A percentile compares a stretch with the other conserved stretches of the same genome.
Conservation (phyloP, 2,113 vertebrate species). For the Scophthalmus maximus region DNA sequence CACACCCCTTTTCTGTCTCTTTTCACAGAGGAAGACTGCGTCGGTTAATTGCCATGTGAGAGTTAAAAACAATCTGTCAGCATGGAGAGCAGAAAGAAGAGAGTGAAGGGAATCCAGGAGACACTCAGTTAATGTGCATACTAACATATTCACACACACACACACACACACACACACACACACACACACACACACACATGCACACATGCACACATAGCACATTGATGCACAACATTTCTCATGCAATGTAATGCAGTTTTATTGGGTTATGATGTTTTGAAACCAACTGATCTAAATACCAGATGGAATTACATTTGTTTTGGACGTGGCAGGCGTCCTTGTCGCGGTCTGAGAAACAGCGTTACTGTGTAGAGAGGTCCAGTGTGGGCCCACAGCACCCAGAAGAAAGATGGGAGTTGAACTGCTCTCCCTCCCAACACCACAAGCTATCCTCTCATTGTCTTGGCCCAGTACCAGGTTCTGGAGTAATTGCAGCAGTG, state of each 20-base stretch:
- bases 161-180: too few species aligned
- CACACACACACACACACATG: too few species aligned
- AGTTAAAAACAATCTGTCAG: constrained; percentile 70
- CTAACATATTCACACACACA: too few species aligned
- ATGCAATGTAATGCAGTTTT: constrained; percentile 16
- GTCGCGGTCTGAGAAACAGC: constrained; percentile 35
- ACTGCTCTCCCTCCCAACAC: constrained; percentile 64
- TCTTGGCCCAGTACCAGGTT: constrained; percentile 79
- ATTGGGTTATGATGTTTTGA: constrained; percentile 35
- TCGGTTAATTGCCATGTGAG: constrained; percentile 69
- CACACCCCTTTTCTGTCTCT: constrained; percentile 74
- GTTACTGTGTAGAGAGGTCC: constrained; percentile 32
- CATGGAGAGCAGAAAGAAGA: constrained; percentile 30
- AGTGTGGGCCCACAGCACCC: constrained; percentile 24
- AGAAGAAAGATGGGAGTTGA: constrained; percentile 59
- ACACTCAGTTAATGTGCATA: constrained; percentile 1
- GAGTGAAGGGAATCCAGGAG: constrained; percentile 32
- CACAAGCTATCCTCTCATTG: constrained; percentile 79
- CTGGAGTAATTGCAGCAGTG: constrained; percentile 80
- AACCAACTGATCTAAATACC: constrained; percentile 45
- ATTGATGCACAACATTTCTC: neutral
- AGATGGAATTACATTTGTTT: constrained; percentile 42
- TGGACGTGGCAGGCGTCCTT: constrained; percentile 25
- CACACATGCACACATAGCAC: neutral
- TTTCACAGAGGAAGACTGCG: constrained; percentile 77